Conservation (phyloP, 2,888 invertebrate genomes). For the Myopa testacea region DNA sequence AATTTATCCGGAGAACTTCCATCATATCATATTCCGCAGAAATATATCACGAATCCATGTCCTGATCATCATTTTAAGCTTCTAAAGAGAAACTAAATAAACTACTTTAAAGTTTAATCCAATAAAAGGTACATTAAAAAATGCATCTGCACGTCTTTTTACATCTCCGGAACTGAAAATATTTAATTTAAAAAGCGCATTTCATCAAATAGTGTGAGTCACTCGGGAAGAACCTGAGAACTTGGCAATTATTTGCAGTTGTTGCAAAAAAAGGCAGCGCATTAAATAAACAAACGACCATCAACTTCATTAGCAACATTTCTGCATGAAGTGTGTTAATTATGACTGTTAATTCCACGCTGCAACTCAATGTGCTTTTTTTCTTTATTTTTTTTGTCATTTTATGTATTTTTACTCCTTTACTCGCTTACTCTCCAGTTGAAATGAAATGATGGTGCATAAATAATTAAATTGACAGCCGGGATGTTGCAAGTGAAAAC, state of each 20-base stretch:
- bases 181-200: too few relatives aligned
- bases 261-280: constrained; percentile 13
- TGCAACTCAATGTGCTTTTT: background rate
- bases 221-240: too few relatives aligned
- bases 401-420: background rate
- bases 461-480: constrained; percentile 21
- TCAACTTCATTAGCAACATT: constrained; percentile 16
- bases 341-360: constrained; percentile 17
- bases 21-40: too few relatives aligned
- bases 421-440: background rate
- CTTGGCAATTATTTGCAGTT: constrained; percentile 28
- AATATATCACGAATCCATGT: too few relatives aligned
- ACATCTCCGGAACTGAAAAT: too few relatives aligned
- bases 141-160: too few relatives aligned
- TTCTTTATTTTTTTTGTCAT: background rate
- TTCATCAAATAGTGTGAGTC: too few relatives aligned
- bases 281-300: constrained; percentile 9
- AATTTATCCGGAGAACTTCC: too few relatives aligned
- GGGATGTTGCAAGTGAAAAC: background rate
- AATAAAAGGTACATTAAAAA: too few relatives aligned
- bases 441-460: constrained; percentile 18
- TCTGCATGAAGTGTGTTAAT: constrained; percentile 19
- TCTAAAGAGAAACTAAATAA: too few relatives aligned
- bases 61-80: too few relatives aligned
- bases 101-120: too few relatives aligned